Evolutionary conservation across 2,113 vertebrate genomes (phyloP).

Genomic region (Calyptomena viridis): DNA sequence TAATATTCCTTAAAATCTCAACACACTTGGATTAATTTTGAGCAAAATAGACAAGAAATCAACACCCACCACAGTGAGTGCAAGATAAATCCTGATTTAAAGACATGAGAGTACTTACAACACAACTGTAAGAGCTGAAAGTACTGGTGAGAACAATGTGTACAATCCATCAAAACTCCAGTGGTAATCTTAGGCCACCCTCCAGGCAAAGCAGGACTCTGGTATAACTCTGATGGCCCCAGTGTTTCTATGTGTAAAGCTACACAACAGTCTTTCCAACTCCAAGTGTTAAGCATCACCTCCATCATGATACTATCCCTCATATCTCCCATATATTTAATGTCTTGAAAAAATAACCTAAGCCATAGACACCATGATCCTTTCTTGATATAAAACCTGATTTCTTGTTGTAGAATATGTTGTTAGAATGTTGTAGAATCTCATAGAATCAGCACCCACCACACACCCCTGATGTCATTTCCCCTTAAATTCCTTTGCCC

Average conservation of each 20-base stretch:
- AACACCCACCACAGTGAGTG: background rate
- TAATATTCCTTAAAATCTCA: background rate
- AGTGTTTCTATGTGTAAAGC: background rate
- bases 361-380: background rate
- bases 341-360: background rate
- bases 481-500: background rate
- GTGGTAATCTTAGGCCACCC: background rate
- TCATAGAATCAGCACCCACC: background rate
- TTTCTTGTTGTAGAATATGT: background rate
- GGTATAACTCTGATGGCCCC: background rate
- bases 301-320: background rate
- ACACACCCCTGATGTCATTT: accelerated
- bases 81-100: background rate
- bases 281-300: background rate
- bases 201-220: background rate
- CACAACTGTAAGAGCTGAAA: background rate
- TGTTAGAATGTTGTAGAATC: background rate
- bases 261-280: background rate
- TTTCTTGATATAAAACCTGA: background rate
- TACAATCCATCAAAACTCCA: background rate
- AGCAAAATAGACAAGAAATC: background rate
- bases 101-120: background rate
- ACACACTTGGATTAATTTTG: background rate
- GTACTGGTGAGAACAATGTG: background rate
- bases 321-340: background rate